A percentile compares a stretch with the other conserved stretches of the same genome.
Conservation (phyloP, 2,113 vertebrate species). For the Caranx ignobilis region DNA sequence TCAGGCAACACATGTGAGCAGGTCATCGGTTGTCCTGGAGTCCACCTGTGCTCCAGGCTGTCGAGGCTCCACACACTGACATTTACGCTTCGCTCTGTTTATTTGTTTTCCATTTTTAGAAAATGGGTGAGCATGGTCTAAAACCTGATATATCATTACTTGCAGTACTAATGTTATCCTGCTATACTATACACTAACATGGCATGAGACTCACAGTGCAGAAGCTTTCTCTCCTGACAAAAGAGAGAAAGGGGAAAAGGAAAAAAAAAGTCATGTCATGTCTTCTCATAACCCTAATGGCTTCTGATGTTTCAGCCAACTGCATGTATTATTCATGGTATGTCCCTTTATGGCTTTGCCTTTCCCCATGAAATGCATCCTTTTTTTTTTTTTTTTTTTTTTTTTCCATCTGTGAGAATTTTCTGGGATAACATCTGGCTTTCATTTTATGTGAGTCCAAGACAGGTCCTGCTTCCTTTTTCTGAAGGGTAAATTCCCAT, state of each 20-base stretch:
- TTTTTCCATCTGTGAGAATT: slow-evolving; percentile 24
- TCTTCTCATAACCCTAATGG: background rate
- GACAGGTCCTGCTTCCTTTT: slow-evolving; percentile 14
- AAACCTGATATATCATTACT: slow-evolving; percentile 1
- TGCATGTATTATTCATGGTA: slow-evolving; percentile 9
- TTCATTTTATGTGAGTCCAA: slow-evolving; percentile 44
- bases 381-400: too few relatives aligned
- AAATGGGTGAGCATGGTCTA: slow-evolving; percentile 1
- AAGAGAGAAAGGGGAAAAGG: background rate
- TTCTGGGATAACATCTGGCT: slow-evolving; percentile 60
- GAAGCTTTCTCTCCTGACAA: background rate
- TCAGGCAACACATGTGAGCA: slow-evolving; percentile 73
- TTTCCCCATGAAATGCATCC: slow-evolving; percentile 2
- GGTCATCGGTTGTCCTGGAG: slow-evolving; percentile 61
- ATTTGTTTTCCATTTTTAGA: slow-evolving; percentile 43
- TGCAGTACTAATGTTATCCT: background rate
- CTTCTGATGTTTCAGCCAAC: background rate
- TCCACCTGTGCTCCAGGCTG: slow-evolving; percentile 14
- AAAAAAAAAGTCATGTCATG: background rate
- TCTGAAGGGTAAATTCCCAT: slow-evolving; percentile 12
- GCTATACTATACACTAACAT: background rate
- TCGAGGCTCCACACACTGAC: slow-evolving; percentile 25
- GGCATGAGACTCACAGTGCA: background rate
- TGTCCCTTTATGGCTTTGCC: slow-evolving; percentile 4
- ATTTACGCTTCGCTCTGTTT: slow-evolving; percentile 23